Percentiles rank a stretch among this genome's conserved stretches.
Conservation (phyloP, 2,797 vertebrate species). For the Neoniphon sammara region DNA sequence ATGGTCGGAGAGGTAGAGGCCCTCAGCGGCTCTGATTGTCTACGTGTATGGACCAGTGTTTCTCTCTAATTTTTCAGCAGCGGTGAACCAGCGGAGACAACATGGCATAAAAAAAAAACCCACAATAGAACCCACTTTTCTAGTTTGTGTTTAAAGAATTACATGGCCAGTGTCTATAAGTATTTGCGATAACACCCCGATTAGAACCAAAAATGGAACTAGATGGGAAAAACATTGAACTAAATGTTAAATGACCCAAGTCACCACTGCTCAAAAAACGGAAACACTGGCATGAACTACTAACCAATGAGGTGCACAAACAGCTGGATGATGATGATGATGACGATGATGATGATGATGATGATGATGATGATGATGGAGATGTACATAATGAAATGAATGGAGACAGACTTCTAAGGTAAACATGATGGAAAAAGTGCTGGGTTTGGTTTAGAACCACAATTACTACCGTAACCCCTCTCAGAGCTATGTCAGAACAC, state of each 20-base stretch:
- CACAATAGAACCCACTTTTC: background rate
- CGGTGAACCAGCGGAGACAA: slow-evolving; percentile 44
- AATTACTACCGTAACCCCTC: slow-evolving; percentile 56
- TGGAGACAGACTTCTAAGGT: slow-evolving; percentile 54
- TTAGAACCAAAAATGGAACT: background rate
- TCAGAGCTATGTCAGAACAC: slow-evolving; percentile 66
- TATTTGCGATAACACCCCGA: too few species aligned
- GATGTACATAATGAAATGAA: slow-evolving; percentile 48
- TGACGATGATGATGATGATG: slow-evolving; percentile 24
- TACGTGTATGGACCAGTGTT: slow-evolving; percentile 69
- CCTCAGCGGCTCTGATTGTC: slow-evolving; percentile 80
- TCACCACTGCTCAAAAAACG: slow-evolving; percentile 50
- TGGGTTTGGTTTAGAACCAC: slow-evolving; percentile 74
- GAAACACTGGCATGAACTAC: slow-evolving; percentile 57
- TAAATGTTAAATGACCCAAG: slow-evolving; percentile 26
- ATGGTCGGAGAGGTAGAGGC: slow-evolving; percentile 73
- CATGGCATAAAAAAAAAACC: slow-evolving; percentile 43
- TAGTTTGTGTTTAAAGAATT: background rate
- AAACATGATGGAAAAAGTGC: slow-evolving; percentile 62
- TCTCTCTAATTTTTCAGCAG: slow-evolving; percentile 64
- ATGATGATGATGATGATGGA: background rate
- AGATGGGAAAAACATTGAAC: slow-evolving; percentile 18
- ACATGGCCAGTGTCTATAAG: background rate
- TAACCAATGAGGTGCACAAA: slow-evolving; percentile 46
- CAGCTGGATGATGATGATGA: slow-evolving; percentile 30